Evolutionary conservation across 2,113 vertebrate genomes (phyloP), one percentile per base, ranked within the genome.

Genomic region (Jaculus jaculus): DNA sequence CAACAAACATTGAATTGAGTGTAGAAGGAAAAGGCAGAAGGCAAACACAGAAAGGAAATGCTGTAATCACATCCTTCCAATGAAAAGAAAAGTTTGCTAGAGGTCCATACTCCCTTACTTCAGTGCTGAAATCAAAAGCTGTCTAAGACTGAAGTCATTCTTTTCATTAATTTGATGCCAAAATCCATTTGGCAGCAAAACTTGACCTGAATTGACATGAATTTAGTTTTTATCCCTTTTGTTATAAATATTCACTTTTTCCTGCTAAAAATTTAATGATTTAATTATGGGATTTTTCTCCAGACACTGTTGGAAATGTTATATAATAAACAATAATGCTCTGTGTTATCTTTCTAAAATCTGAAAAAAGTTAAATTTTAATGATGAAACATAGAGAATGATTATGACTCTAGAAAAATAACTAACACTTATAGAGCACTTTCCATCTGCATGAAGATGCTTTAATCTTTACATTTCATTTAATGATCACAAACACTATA

Each of bases 251-350:
- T 85, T 95, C 74, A 78, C 47, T 84, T 92, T 84, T 79, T 91
- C 58, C 60, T 94, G 37, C 34, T 88, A 39, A 83, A 89, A 94
- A 92, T n/a, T 90, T 93, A 96, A 93, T 96, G n/a, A 74, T 47
- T 92, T 94, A 90, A 87, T 95, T 90, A 93, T 78, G 72, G 37
- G 47, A 85, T 93, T 24, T 87, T 94, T 92, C 77, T 32, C 69
- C n/a, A 91, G 69, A 90, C 60, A 94, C 32, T 26, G 26, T 26
- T 82, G 16, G 16, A 66, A 91, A 13, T 85, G 24, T 94, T 96
- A 79, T 93, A n/a, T 95, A 92, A 93, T 81, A 95, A 96, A 87
- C 47, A 82, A 18, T 80, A 84, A 73, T 89, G 77, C 1, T 61
- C 26, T 69, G n/a, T 93, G 34, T 84, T 80, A 71, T 51, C 24